A percentile compares a stretch with the other conserved stretches of the same genome.
Evolutionary conservation across 2,888 invertebrate species (phyloP).

Genomic region (Dione juno): DNA sequence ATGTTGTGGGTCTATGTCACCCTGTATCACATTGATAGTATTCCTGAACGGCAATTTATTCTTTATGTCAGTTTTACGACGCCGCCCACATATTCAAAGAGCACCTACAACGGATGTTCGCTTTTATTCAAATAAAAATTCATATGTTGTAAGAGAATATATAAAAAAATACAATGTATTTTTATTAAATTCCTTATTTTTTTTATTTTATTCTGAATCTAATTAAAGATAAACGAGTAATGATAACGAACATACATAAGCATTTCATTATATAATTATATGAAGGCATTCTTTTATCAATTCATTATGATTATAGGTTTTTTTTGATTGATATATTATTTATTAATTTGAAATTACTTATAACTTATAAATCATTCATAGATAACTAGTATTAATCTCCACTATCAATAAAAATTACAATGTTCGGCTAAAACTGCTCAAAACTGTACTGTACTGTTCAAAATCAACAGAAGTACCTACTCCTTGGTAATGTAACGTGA

Average conservation of each 20-base stretch:
- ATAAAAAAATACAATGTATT: background rate
- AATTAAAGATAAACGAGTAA: background rate
- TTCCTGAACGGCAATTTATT: conserved; percentile 27
- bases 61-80: conserved; percentile 35
- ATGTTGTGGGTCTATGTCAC: conserved; percentile 1
- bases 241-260: too few relatives aligned
- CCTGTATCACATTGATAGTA: conserved; percentile 18
- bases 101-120: background rate
- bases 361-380: too few relatives aligned
- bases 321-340: too few relatives aligned
- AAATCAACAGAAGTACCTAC: background rate
- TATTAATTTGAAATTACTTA: too few relatives aligned
- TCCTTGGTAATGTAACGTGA: too few relatives aligned
- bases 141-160: background rate
- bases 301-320: background rate
- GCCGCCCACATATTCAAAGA: conserved; percentile 10
- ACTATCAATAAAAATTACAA: too few relatives aligned
- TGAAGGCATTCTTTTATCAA: too few relatives aligned
- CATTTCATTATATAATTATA: too few relatives aligned
- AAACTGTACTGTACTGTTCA: too few relatives aligned
- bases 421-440: too few relatives aligned
- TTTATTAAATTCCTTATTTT: background rate
- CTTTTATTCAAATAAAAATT: background rate
- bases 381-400: too few relatives aligned
- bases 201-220: background rate